phyloP scores from a whole-genome alignment of 2,888 invertebrate species.

The Hyposoter dolosus region DNA sequence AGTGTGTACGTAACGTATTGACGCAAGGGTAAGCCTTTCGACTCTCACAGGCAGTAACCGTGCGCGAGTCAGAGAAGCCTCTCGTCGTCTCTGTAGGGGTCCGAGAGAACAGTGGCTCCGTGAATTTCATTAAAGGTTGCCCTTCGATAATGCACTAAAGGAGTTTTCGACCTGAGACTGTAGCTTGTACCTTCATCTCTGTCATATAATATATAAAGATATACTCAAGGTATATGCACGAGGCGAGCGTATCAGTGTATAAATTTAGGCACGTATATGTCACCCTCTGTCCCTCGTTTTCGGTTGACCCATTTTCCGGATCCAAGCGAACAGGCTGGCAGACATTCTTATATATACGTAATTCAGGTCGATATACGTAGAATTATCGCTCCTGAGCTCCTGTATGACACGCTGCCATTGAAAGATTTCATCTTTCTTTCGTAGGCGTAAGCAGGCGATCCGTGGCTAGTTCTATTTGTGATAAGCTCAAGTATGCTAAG shows the following conservation, averaged over 20 bases:
- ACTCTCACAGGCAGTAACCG: slow-evolving; percentile 59
- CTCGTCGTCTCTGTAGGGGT: slow-evolving; percentile 32
- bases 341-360: neutral
- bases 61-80: slow-evolving; percentile 58
- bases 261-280: slow-evolving; percentile 9
- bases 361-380: neutral
- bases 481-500: neutral
- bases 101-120: slow-evolving; percentile 68
- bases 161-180: slow-evolving; percentile 60
- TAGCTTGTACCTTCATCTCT: slow-evolving; percentile 24
- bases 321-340: slow-evolving; percentile 28
- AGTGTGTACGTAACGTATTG: slow-evolving; percentile 72
- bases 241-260: neutral
- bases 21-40: slow-evolving; percentile 60
- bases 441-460: neutral
- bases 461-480: neutral
- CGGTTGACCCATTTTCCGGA: slow-evolving; percentile 58
- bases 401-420: neutral
- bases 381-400: neutral
- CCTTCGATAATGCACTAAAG: slow-evolving; percentile 65
- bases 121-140: slow-evolving; percentile 74
- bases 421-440: too few species aligned
- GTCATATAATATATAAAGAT: slow-evolving; percentile 9
- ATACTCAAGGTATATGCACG: neutral
- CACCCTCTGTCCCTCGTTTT: slow-evolving; percentile 20